phyloP scores from a whole-genome alignment of 2,888 invertebrate genomes.

The Spodoptera exigua region DNA sequence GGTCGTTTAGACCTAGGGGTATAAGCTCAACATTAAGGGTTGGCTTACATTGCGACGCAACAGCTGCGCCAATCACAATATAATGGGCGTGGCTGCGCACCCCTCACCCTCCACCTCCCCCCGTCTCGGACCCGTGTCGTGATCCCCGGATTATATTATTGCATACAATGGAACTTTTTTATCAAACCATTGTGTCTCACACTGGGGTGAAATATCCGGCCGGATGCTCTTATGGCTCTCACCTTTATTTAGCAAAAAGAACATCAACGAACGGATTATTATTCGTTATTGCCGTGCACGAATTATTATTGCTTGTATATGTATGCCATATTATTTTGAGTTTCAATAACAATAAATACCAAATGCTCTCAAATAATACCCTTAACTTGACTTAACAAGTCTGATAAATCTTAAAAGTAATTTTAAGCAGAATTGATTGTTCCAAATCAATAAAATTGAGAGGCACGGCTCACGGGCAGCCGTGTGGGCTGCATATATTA shows the following conservation, averaged over 20 bases:
- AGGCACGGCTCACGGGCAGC: conserved; percentile 40
- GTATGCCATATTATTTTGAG: conserved; percentile 8
- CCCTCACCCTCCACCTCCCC: conserved; percentile 64
- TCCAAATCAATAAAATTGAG: conserved; percentile 49
- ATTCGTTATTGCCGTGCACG: conserved; percentile 62
- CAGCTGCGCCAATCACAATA: conserved; percentile 89
- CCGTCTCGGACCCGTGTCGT: conserved; percentile 69
- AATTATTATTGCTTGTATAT: conserved; percentile 70
- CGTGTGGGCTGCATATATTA: conserved; percentile 71
- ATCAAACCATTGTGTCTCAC: conserved; percentile 83
- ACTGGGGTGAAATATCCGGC: conserved; percentile 88
- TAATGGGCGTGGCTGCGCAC: conserved; percentile 81
- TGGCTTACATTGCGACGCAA: conserved; percentile 75
- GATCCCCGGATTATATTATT: conserved; percentile 86
- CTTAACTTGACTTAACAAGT: conserved; percentile 9
- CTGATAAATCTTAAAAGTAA: conserved; percentile 5
- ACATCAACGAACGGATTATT: conserved; percentile 81
- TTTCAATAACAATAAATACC: conserved; percentile 17
- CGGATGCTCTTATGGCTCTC: conserved; percentile 85
- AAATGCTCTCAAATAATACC: neutral
- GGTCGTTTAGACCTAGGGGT: conserved; percentile 39
- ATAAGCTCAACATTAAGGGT: conserved; percentile 69
- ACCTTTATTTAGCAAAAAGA: conserved; percentile 84
- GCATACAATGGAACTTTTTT: conserved; percentile 87
- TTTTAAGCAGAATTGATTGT: conserved; percentile 20